A percentile compares a stretch with the other conserved stretches of the same genome.
Conservation (phyloP, 1,140 invertebrate species). For the Pararge aegeria region DNA sequence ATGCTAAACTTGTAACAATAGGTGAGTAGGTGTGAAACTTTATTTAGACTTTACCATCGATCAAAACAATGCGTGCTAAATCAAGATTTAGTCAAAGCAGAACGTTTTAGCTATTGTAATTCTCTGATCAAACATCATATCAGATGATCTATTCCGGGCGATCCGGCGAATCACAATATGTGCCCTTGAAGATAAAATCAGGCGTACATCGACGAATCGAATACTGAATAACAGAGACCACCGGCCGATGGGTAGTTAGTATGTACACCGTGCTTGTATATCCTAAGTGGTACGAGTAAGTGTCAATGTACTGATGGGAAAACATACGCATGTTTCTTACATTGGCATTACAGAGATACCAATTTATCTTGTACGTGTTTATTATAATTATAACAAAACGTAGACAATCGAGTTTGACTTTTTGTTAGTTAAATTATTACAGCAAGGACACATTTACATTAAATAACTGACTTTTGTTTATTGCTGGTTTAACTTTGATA, state of each 20-base stretch:
- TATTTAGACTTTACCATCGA: not conserved
- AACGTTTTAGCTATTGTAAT: constrained; percentile 55
- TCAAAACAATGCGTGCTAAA: constrained; percentile 15
- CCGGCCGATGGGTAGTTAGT: constrained; percentile 49
- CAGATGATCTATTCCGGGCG: constrained; percentile 63
- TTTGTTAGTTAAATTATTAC: no score
- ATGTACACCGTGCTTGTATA: constrained; percentile 32
- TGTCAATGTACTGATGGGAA: constrained; percentile 32
- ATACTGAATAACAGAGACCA: constrained; percentile 65
- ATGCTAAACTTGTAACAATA: no score
- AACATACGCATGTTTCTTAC: constrained; percentile 16
- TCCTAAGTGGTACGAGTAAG: constrained; percentile 22
- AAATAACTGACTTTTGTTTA: no score
- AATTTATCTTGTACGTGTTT: no score
- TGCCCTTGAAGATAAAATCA: constrained; percentile 71
- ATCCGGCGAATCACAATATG: constrained; percentile 60
- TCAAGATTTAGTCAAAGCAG: constrained; percentile 37
- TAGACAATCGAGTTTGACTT: no score
- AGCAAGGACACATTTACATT: no score
- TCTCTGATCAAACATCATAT: constrained; percentile 54
- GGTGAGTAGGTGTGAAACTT: not conserved
- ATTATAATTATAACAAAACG: no score
- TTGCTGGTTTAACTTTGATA: no score
- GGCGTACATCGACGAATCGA: constrained; percentile 45
- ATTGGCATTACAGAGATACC: no score